A percentile compares a stretch with the other conserved stretches of the same genome.
phyloP scores from a whole-genome alignment of 2,797 vertebrate genomes.

The Melopsittacus undulatus region DNA sequence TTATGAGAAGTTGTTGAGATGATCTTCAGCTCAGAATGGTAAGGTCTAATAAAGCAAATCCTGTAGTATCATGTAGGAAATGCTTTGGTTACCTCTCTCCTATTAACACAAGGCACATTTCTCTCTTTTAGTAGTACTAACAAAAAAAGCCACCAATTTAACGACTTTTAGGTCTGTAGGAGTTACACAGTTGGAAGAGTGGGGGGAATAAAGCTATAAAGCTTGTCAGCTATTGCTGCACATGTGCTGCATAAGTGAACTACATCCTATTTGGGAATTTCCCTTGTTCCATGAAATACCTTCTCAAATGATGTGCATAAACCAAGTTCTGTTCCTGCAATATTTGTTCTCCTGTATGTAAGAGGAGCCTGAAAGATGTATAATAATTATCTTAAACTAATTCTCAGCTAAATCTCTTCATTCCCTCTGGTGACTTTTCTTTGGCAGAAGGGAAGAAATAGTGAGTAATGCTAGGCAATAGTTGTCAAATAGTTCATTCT shows the following conservation, averaged over 20 bases:
- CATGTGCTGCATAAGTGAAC: neutral
- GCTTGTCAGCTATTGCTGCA: neutral
- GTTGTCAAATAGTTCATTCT: neutral
- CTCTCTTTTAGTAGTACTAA: neutral
- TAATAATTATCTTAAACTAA: neutral
- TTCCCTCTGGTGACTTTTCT: neutral
- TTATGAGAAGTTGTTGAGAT: neutral
- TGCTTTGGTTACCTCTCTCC: neutral
- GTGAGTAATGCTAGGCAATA: neutral
- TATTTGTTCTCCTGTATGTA: neutral
- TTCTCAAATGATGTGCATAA: neutral
- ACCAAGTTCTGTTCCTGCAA: neutral
- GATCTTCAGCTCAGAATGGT: neutral
- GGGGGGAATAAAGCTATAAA: neutral
- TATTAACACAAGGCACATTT: neutral
- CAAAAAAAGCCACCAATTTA: neutral
- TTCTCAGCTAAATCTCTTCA: neutral
- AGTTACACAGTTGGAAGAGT: neutral
- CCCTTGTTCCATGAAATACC: neutral
- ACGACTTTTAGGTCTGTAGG: neutral
- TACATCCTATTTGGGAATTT: neutral
- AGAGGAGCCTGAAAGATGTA: neutral
- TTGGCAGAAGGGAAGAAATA: neutral
- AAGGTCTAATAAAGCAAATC: neutral
- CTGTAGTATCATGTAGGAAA: neutral